Percentiles rank a stretch among this genome's conserved stretches.
Conservation (phyloP, 2,113 vertebrate species). For the Megalops atlanticus region DNA sequence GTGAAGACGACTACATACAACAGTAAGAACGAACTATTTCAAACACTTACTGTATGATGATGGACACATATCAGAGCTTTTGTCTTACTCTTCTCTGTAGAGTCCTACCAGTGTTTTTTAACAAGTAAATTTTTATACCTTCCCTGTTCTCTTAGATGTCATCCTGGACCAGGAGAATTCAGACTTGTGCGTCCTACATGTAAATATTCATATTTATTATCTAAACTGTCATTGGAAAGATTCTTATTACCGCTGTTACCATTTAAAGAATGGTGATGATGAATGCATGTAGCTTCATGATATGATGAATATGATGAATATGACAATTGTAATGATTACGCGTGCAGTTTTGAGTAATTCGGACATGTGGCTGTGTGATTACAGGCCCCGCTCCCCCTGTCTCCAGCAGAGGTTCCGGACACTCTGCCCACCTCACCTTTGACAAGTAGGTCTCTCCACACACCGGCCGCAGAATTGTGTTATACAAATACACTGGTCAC, state of each 20-base stretch:
- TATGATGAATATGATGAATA: background rate
- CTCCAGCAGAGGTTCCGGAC: background rate
- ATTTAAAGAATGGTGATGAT: no score
- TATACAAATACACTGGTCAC: no score
- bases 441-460: background rate
- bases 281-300: no score
- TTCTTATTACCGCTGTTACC: no score
- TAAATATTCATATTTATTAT: conserved; percentile 10
- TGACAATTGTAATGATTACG: background rate
- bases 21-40: conserved; percentile 18
- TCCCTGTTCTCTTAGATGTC: background rate
- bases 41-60: background rate
- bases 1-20: background rate
- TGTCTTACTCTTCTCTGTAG: background rate
- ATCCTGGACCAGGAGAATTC: background rate
- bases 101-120: no score
- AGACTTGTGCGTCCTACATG: conserved; percentile 20
- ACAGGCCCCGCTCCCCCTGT: background rate
- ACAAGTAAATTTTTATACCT: background rate
- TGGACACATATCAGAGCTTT: background rate
- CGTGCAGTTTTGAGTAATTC: background rate
- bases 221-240: background rate
- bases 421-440: background rate
- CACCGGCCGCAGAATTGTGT: no score
- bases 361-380: background rate